phyloP scores from a whole-genome alignment of 2,113 vertebrate species.

The Passer domesticus region DNA sequence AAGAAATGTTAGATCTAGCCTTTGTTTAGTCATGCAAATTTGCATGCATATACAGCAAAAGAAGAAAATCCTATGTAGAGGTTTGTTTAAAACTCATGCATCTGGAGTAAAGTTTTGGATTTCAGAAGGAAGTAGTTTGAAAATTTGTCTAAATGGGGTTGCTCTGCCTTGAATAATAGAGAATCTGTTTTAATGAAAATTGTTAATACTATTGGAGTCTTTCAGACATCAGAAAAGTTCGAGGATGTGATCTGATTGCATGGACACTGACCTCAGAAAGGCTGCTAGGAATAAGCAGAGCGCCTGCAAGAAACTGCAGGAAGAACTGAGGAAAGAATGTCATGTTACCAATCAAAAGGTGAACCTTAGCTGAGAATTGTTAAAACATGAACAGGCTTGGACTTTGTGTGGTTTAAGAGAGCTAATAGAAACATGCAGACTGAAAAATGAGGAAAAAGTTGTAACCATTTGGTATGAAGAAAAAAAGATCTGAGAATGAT shows the following conservation, averaged over 20 bases:
- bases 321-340: neutral
- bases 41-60: neutral
- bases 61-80: neutral
- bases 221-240: neutral
- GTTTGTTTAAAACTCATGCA: neutral
- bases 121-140: neutral
- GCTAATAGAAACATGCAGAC: neutral
- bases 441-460: neutral
- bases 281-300: neutral
- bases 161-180: neutral
- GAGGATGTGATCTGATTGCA: neutral
- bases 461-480: neutral
- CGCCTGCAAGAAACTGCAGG: neutral
- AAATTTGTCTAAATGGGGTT: neutral
- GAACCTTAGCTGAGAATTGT: neutral
- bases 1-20: neutral
- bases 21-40: neutral
- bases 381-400: neutral
- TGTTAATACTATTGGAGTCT: neutral
- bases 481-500: neutral
- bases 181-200: neutral
- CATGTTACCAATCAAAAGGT: neutral
- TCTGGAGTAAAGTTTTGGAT: neutral
- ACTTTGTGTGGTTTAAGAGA: neutral
- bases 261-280: neutral